These are phyloP conservation scores for Stenolophus ochropezus DNA, from an alignment of 2,888 invertebrate species.

Conservation along the genomic window DNA sequence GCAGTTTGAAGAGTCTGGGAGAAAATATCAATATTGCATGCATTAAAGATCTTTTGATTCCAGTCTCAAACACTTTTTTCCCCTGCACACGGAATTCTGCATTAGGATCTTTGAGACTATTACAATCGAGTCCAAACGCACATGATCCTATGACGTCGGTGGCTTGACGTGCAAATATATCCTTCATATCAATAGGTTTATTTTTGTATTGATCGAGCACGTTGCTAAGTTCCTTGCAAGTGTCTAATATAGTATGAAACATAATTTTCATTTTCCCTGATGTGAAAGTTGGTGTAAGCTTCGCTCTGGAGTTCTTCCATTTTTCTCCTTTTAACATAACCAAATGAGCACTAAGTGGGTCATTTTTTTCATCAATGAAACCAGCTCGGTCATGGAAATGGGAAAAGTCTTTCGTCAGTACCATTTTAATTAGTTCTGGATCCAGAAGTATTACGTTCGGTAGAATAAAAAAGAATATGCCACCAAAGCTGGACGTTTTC, in stretches of 20 bases:
- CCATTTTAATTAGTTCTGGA: conserved; percentile 67
- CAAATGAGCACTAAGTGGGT: conserved; percentile 76
- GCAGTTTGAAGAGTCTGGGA: conserved; percentile 23
- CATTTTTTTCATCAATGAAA: conserved; percentile 76
- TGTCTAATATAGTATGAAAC: conserved; percentile 48
- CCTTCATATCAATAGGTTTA: conserved; percentile 39
- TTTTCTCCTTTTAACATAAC: conserved; percentile 74
- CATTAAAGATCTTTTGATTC: background rate
- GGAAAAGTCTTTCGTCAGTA: conserved; percentile 77
- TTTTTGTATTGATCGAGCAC: conserved; percentile 23
- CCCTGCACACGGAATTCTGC: conserved; percentile 43
- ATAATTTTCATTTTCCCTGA: conserved; percentile 55
- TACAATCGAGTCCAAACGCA: conserved; percentile 59
- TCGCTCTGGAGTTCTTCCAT: conserved; percentile 38
- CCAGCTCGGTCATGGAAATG: conserved; percentile 79
- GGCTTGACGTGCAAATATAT: conserved; percentile 42
- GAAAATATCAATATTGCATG: background rate
- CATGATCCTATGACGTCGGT: conserved; percentile 52
- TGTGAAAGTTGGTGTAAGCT: conserved; percentile 50
- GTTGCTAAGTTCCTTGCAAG: conserved; percentile 30
- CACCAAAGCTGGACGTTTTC: conserved; percentile 62
- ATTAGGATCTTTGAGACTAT: conserved; percentile 42
- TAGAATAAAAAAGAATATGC: conserved; percentile 63
- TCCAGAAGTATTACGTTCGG: conserved; percentile 64
- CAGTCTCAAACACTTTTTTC: conserved; percentile 11